Evolutionary conservation across 2,113 vertebrate genomes (phyloP).

Genomic region (Phylloscopus trochilus): DNA sequence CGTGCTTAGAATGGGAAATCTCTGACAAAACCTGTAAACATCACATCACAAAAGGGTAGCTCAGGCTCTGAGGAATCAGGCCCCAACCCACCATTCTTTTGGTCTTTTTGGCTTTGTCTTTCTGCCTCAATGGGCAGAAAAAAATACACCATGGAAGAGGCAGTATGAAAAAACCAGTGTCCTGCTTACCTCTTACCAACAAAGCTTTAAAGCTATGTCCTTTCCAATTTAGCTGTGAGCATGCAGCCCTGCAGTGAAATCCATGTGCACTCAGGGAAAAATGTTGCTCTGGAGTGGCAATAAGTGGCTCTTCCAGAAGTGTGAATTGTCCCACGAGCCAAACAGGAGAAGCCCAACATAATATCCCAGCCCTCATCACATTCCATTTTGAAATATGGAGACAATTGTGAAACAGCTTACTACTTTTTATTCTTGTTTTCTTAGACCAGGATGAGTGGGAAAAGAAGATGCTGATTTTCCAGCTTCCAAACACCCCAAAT

Average conservation of each 20-base stretch:
- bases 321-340: fast-evolving
- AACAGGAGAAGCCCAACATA: neutral
- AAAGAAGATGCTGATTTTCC: neutral
- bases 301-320: neutral
- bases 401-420: neutral
- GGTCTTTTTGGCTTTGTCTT: neutral
- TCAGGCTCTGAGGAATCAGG: neutral
- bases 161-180: neutral
- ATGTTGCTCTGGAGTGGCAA: neutral
- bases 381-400: neutral
- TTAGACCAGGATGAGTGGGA: neutral
- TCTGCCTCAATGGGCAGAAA: neutral
- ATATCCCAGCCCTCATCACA: neutral
- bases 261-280: neutral
- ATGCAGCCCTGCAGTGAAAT: neutral
- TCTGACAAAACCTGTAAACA: neutral
- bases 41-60: neutral
- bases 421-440: neutral
- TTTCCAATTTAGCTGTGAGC: neutral
- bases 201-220: neutral
- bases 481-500: neutral
- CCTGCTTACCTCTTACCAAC: neutral
- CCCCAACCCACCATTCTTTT: neutral
- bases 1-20: conserved; percentile 21
- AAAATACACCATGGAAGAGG: neutral